Percentiles rank a stretch among this genome's conserved stretches.
Conservation (phyloP, 2,888 invertebrate genomes). For the Onchidella celtica region DNA sequence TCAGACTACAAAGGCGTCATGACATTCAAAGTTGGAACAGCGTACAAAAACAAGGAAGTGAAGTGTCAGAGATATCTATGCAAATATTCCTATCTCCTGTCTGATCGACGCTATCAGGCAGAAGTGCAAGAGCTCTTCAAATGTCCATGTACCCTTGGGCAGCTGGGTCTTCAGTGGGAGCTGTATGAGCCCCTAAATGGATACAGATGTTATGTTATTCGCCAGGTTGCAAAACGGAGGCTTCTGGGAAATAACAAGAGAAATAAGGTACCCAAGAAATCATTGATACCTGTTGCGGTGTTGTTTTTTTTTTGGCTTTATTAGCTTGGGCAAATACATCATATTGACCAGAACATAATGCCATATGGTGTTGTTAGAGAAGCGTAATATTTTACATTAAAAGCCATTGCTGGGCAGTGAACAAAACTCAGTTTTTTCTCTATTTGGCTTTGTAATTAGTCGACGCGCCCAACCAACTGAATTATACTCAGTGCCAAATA, state of each 20-base stretch:
- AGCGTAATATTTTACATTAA: no score
- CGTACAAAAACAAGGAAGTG: not conserved
- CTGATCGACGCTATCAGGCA: not conserved
- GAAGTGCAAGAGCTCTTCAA: slow-evolving; percentile 7
- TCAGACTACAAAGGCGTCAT: not conserved
- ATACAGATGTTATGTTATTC: slow-evolving; percentile 3
- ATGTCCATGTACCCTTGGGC: not conserved
- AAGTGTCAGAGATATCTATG: slow-evolving; percentile 10
- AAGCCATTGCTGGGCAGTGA: no score
- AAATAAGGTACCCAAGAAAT: slow-evolving; percentile 22
- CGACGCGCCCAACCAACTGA: no score
- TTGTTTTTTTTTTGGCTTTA: no score
- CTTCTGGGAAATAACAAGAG: slow-evolving; percentile 2
- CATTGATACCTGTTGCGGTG: not conserved
- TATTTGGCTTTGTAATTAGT: no score
- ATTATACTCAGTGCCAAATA: no score
- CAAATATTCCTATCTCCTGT: not conserved
- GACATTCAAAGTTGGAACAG: not conserved
- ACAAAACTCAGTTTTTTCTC: no score
- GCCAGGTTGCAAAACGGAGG: not conserved
- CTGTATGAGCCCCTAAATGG: not conserved
- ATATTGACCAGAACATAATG: no score
- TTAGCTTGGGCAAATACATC: no score
- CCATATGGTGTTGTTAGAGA: no score
- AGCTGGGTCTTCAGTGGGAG: slow-evolving; percentile 14